Evolutionary conservation across 2,797 vertebrate species (phyloP).

Genomic region (Columba guinea): DNA sequence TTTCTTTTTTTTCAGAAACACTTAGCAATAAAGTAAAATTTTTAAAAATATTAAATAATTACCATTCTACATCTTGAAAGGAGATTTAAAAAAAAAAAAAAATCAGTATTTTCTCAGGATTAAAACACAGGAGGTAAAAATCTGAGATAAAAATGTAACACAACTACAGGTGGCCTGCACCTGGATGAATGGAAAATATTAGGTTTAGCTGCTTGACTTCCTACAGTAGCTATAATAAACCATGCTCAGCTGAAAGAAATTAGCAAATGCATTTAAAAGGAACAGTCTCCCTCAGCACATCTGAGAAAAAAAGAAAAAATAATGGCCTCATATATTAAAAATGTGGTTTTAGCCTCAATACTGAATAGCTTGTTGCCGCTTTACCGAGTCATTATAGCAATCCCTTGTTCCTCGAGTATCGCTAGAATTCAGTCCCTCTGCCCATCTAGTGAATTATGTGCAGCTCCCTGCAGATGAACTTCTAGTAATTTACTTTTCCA

Average conservation of each 20-base stretch:
- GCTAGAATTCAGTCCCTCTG: background rate
- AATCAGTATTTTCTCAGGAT: background rate
- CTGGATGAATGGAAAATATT: slow-evolving; percentile 59
- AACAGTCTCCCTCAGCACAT: background rate
- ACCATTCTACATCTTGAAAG: background rate
- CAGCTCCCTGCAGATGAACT: background rate
- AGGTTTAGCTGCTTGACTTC: slow-evolving; percentile 41
- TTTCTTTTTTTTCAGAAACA: background rate
- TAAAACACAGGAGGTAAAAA: slow-evolving; percentile 13
- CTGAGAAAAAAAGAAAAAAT: background rate
- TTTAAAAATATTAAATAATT: background rate
- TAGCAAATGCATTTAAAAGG: slow-evolving; percentile 35
- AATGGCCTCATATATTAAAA: background rate
- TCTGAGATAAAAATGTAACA: background rate
- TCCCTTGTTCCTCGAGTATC: background rate
- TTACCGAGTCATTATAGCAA: background rate
- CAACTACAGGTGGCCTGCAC: slow-evolving; percentile 72
- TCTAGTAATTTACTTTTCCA: background rate
- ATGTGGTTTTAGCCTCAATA: background rate
- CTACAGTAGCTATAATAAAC: slow-evolving; percentile 60
- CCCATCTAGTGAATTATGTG: background rate
- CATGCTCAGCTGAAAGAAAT: slow-evolving; percentile 29
- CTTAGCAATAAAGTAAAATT: background rate
- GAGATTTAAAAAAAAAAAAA: background rate
- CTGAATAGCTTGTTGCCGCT: background rate